These are phyloP conservation scores for Hippopotamus amphibius DNA, from an alignment of 2,113 vertebrate species.

Conservation along the genomic window DNA sequence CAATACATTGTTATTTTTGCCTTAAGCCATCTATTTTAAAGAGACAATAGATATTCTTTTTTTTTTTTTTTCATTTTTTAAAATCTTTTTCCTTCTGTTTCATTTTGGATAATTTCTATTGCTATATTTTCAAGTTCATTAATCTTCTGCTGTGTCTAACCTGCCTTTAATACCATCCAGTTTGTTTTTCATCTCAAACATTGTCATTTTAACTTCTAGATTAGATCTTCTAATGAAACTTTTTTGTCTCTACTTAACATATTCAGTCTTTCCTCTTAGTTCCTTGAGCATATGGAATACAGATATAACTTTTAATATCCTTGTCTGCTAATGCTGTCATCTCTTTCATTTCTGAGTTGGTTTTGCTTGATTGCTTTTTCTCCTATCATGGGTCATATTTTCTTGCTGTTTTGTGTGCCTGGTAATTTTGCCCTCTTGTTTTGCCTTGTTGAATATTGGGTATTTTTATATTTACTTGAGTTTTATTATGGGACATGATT, in stretches of 20 bases:
- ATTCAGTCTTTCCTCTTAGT: not conserved
- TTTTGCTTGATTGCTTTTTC: not conserved
- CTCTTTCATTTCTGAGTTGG: not conserved
- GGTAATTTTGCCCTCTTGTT: not conserved
- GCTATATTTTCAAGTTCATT: not conserved
- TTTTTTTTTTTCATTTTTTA: not conserved
- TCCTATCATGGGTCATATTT: not conserved
- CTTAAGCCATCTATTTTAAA: constrained; percentile 12
- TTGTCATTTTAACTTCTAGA: not conserved
- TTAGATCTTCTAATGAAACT: constrained; percentile 3
- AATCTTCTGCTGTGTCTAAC: not conserved
- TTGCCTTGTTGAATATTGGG: not conserved
- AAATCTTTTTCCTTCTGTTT: not conserved
- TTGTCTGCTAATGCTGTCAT: not conserved
- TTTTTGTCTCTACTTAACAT: not conserved
- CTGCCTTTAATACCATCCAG: not conserved
- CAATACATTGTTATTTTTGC: not conserved
- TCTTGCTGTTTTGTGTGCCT: not conserved
- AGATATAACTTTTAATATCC: not conserved
- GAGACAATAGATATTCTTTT: not conserved
- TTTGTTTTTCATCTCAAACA: constrained; percentile 16
- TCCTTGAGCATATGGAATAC: not conserved
- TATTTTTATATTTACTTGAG: not conserved
- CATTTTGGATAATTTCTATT: not conserved
- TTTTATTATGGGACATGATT: not conserved